Conservation (phyloP, 2,797 vertebrate genomes). For the Schizopygopsis pylzovi region DNA sequence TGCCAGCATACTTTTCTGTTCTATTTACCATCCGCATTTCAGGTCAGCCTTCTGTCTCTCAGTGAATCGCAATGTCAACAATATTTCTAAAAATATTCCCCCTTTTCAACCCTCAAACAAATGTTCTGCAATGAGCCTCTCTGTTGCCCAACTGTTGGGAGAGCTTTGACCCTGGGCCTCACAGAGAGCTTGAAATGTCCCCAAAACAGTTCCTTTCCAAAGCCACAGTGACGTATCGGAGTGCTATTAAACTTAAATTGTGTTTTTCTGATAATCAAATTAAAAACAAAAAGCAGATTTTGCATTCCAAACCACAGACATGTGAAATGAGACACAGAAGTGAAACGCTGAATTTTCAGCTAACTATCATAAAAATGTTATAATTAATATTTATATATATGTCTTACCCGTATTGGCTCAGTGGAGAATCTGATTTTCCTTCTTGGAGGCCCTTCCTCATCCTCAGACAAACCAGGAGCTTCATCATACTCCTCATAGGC, state of each 20-base stretch:
- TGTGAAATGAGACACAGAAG: background rate
- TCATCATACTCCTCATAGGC: conserved; percentile 76
- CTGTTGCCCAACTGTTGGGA: conserved; percentile 19
- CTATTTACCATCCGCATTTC: conserved; percentile 7
- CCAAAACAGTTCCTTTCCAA: conserved; percentile 1
- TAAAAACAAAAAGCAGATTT: conserved; percentile 13
- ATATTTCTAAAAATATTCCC: conserved; percentile 33
- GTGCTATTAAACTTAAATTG: background rate
- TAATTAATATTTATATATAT: background rate
- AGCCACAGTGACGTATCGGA: background rate
- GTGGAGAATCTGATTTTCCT: conserved; percentile 89
- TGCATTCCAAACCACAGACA: background rate
- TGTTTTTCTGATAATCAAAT: background rate
- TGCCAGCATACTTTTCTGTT: background rate
- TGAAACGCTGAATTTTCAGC: background rate
- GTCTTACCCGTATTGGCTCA: conserved; percentile 85
- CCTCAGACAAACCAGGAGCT: conserved; percentile 86
- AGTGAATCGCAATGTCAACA: conserved; percentile 20
- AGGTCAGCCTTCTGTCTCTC: conserved; percentile 2
- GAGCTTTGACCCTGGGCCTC: conserved; percentile 14
- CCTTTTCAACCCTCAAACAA: conserved; percentile 17
- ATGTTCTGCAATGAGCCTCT: conserved; percentile 2
- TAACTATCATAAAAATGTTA: background rate
- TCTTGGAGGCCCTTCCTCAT: conserved; percentile 80
- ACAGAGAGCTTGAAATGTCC: background rate